Evolutionary conservation across 2,888 invertebrate species (phyloP), one percentile per base, ranked within the genome.

Genomic region (Poecilus cupreus): DNA sequence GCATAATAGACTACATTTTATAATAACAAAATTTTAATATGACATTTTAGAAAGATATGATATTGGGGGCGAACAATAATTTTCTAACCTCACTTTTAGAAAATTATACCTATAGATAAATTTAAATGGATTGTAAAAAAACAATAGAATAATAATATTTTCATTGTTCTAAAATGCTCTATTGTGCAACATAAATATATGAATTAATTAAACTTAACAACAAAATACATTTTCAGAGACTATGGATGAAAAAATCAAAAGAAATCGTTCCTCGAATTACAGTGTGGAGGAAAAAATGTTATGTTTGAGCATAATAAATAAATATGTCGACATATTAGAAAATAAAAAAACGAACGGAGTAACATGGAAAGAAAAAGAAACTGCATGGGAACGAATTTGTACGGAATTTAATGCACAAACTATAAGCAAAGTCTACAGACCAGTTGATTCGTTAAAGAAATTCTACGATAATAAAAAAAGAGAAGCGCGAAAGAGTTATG

Each of bases 171-270:
- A n/a, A n/a, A n/a, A n/a, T n/a, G n/a, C n/a, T n/a, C n/a, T n/a
- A n/a, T n/a, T n/a, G n/a, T n/a, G n/a, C n/a, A n/a, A n/a, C n/a
- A n/a, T n/a, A n/a, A n/a, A n/a, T n/a, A n/a, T n/a, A n/a, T n/a
- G n/a, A n/a, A n/a, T n/a, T n/a, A n/a, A n/a, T n/a, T n/a, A n/a
- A n/a, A n/a, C n/a, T n/a, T n/a, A n/a, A n/a, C n/a, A n/a, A n/a
- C 13, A 49, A 3, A 49, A 8, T 49, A 8, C 3, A n/a, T n/a
- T 49, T 3, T 83, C 82, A 83, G 82, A 43, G 82, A 83, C 76
- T 82, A 18, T 4, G 18, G 57, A 57, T 22, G 24, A 57, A 16
- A 57, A 57, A 57, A 57, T 8, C 3, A 57, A 22, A 18, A 22
- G 20, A n/a, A n/a, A n/a, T 20, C 51, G 13, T 51, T 51, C 51